Evolutionary conservation across 2,797 vertebrate genomes (phyloP).

Genomic region (Lates japonicus): DNA sequence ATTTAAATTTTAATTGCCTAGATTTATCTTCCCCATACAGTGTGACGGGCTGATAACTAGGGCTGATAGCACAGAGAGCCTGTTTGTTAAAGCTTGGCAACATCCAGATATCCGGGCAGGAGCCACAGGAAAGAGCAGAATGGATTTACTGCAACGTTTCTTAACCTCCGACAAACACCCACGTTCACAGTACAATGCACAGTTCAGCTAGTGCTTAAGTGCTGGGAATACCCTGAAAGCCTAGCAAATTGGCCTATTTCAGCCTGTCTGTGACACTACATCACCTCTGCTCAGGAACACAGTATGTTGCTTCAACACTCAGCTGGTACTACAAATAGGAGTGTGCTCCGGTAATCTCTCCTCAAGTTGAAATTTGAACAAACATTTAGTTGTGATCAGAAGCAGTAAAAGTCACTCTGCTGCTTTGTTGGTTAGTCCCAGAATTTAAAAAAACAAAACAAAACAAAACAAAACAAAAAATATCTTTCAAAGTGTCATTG

Average conservation of each 20-base stretch:
- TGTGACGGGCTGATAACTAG: constrained; percentile 86
- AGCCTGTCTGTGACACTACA: constrained; percentile 42
- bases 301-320: constrained; percentile 31
- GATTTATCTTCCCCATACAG: constrained; percentile 86
- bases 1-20: constrained; percentile 90
- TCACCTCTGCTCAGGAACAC: constrained; percentile 41
- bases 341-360: constrained; percentile 33
- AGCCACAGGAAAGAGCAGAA: constrained; percentile 66
- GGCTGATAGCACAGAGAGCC: constrained; percentile 81
- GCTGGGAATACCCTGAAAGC: constrained; percentile 50
- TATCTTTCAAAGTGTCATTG: background rate
- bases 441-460: background rate
- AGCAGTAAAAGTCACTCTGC: background rate
- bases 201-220: constrained; percentile 62
- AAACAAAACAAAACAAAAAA: no score
- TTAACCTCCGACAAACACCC: constrained; percentile 66
- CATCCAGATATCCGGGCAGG: constrained; percentile 66
- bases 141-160: constrained; percentile 74
- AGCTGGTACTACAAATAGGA: constrained; percentile 23
- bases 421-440: background rate
- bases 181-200: constrained; percentile 57
- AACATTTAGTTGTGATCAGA: constrained; percentile 23
- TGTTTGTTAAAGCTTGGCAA: constrained; percentile 80
- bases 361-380: constrained; percentile 11
- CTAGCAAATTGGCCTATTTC: constrained; percentile 65